Percentiles rank a stretch among this genome's conserved stretches.
Evolutionary conservation across 2,797 vertebrate species (phyloP).

Genomic region (Emys orbicularis): DNA sequence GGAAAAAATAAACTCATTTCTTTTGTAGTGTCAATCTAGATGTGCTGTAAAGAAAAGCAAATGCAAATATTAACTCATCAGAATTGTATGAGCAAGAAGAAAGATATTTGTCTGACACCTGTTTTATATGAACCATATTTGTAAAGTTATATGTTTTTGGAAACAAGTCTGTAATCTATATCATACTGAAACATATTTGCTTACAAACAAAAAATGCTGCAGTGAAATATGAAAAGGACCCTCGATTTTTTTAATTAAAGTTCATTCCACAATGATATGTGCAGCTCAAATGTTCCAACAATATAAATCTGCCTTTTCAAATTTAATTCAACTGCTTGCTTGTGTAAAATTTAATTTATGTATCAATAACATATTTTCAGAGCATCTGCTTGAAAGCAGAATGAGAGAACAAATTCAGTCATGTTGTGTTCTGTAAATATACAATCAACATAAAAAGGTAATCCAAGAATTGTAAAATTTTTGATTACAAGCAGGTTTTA

Average conservation of each 20-base stretch:
- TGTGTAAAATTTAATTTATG: background rate
- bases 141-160: background rate
- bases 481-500: constrained; percentile 44
- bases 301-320: constrained; percentile 2
- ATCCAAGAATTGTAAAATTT: constrained; percentile 36
- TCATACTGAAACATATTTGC: background rate
- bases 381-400: background rate
- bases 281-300: background rate
- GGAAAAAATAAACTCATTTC: background rate
- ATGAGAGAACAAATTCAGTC: background rate
- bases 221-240: background rate
- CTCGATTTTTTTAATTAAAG: background rate
- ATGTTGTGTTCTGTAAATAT: background rate
- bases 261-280: background rate
- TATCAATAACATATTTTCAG: constrained; percentile 12
- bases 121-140: background rate
- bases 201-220: background rate
- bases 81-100: background rate
- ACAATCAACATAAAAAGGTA: background rate
- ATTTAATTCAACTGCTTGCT: background rate
- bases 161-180: constrained; percentile 17
- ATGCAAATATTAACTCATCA: background rate
- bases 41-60: background rate
- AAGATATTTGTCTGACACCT: constrained; percentile 6
- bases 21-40: background rate